phyloP scores from a whole-genome alignment of 1,140 invertebrate species.

The Steinernema feltiae region DNA sequence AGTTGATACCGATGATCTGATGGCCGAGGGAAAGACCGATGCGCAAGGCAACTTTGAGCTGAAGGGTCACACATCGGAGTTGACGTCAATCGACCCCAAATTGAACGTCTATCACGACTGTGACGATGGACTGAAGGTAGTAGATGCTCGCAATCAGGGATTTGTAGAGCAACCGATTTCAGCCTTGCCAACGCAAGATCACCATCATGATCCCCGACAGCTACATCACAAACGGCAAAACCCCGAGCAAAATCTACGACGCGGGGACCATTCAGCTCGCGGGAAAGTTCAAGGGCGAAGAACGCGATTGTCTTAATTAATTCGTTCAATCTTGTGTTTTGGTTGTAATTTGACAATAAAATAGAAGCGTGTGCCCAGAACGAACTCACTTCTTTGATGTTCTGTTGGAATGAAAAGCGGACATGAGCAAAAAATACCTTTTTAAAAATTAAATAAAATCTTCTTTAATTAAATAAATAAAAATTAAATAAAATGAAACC shows the following conservation, averaged over 20 bases:
- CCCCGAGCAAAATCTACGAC: conserved; percentile 19
- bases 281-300: conserved; percentile 31
- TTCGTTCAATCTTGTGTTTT: no score
- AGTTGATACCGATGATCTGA: conserved; percentile 38
- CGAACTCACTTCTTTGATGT: no score
- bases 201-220: conserved; percentile 24
- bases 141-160: no score
- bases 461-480: no score
- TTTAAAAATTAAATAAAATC: no score
- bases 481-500: no score
- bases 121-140: conserved; percentile 35
- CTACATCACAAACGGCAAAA: conserved; percentile 20
- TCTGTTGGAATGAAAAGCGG: no score
- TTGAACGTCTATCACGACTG: conserved; percentile 46
- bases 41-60: conserved; percentile 31
- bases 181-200: conserved; percentile 24
- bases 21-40: conserved; percentile 39
- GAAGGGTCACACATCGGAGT: conserved; percentile 35
- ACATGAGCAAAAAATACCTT: no score
- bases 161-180: no score
- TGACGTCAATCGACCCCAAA: conserved; percentile 46
- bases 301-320: conserved; percentile 32
- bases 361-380: no score
- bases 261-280: conserved; percentile 36
- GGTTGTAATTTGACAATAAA: no score